Conservation (phyloP, 2,888 invertebrate species). For the Drosophila pseudotakahashii region DNA sequence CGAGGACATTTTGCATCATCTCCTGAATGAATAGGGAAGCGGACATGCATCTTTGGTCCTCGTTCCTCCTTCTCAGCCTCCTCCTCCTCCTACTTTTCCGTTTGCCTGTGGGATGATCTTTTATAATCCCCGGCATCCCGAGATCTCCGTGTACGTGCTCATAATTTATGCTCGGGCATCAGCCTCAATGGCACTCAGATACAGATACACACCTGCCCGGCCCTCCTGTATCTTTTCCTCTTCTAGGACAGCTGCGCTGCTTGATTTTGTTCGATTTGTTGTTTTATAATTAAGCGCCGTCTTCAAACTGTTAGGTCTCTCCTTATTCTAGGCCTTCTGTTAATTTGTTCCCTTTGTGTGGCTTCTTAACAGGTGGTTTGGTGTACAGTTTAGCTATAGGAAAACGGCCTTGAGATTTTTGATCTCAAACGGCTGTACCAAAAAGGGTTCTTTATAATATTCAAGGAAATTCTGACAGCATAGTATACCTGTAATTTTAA, state of each 20-base stretch:
- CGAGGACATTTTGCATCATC: constrained; percentile 48
- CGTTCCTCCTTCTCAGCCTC: not conserved
- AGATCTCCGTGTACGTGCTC: constrained; percentile 64
- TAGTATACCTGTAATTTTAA: not conserved
- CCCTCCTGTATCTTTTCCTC: constrained; percentile 42
- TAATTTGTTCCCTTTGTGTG: constrained; percentile 28
- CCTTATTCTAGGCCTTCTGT: constrained; percentile 5
- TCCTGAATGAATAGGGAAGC: constrained; percentile 43
- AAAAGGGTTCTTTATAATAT: too few species aligned
- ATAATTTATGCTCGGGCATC: constrained; percentile 60
- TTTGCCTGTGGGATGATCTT: constrained; percentile 55
- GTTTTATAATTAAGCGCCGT: constrained; percentile 53
- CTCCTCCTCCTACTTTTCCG: constrained; percentile 13
- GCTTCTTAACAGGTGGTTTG: constrained; percentile 33
- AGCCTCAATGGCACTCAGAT: constrained; percentile 25
- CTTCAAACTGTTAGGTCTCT: constrained; percentile 19
- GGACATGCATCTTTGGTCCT: constrained; percentile 43
- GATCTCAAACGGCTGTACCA: too few species aligned
- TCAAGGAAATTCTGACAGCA: too few species aligned
- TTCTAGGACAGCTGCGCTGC: constrained; percentile 57
- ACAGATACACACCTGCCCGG: constrained; percentile 54
- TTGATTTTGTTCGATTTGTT: constrained; percentile 42
- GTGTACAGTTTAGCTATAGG: not conserved
- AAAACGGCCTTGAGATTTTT: not conserved
- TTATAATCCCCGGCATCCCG: constrained; percentile 62